These are phyloP conservation scores for Periplaneta americana DNA, from an alignment of 1,140 invertebrate species.

Conservation along the genomic window DNA sequence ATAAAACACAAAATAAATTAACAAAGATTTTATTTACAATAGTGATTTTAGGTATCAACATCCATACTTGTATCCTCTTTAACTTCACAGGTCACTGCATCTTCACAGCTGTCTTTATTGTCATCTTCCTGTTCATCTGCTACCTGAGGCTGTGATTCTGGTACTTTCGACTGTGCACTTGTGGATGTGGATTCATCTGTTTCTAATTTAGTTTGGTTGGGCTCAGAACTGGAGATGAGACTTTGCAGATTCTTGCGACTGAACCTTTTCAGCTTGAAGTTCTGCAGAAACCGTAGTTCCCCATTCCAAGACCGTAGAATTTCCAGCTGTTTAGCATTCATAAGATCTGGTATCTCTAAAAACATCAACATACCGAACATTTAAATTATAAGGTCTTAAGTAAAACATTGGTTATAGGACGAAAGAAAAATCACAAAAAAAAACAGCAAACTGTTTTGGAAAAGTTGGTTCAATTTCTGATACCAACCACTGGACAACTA, in stretches of 20 bases:
- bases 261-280: conserved; percentile 59
- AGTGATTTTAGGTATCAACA: background rate
- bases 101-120: background rate
- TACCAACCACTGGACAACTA: too few species aligned
- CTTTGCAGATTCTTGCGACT: conserved; percentile 41
- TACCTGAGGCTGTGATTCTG: background rate
- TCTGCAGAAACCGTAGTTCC: conserved; percentile 54
- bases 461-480: too few species aligned
- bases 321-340: conserved; percentile 47
- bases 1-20: background rate
- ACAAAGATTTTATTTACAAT: background rate
- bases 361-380: conserved; percentile 27
- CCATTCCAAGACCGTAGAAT: conserved; percentile 60
- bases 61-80: background rate
- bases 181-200: background rate
- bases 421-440: too few species aligned
- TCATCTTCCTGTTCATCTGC: background rate
- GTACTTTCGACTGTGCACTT: background rate
- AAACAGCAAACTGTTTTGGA: too few species aligned
- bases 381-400: conserved; percentile 28
- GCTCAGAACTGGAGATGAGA: background rate
- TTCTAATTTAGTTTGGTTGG: background rate
- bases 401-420: too few species aligned
- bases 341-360: conserved; percentile 33
- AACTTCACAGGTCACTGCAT: background rate